Conservation (phyloP, 2,113 vertebrate species). For the Mirounga angustirostris region DNA sequence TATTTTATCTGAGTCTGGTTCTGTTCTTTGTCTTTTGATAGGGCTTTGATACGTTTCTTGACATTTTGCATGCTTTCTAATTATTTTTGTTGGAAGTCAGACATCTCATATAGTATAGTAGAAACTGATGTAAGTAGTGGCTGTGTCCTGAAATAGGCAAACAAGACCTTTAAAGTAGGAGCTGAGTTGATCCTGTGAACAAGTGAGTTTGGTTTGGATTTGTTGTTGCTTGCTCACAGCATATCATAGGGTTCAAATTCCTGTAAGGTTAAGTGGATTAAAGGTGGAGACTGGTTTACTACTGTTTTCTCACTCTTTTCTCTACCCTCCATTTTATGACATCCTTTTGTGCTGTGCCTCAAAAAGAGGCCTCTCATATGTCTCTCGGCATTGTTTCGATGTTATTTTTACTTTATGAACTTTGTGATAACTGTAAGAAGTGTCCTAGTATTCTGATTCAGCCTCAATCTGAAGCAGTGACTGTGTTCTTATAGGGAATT, state of each 20-base stretch:
- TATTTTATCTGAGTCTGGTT: not conserved
- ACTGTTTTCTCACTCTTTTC: not conserved
- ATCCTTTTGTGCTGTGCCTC: not conserved
- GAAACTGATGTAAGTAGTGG: not conserved
- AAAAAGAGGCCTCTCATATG: not conserved
- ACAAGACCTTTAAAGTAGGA: not conserved
- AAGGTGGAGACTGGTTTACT: not conserved
- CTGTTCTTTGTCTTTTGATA: not conserved
- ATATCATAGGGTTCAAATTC: not conserved
- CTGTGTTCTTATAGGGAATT: not conserved
- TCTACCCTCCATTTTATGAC: not conserved
- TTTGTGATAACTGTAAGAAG: not conserved
- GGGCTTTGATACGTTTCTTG: not conserved
- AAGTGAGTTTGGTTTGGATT: not conserved
- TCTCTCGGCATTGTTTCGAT: not conserved
- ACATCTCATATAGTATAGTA: not conserved
- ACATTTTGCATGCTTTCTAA: not conserved
- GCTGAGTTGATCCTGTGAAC: not conserved
- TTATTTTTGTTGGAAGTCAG: not conserved
- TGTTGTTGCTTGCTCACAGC: not conserved
- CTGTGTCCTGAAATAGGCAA: not conserved
- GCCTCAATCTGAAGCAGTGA: not conserved
- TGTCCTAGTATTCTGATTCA: not conserved
- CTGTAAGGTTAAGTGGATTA: not conserved
- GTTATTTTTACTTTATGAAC: not conserved